Percentiles rank a stretch among this genome's conserved stretches.
Conservation (phyloP, 2,888 invertebrate genomes). For the Amphimallon solstitiale region DNA sequence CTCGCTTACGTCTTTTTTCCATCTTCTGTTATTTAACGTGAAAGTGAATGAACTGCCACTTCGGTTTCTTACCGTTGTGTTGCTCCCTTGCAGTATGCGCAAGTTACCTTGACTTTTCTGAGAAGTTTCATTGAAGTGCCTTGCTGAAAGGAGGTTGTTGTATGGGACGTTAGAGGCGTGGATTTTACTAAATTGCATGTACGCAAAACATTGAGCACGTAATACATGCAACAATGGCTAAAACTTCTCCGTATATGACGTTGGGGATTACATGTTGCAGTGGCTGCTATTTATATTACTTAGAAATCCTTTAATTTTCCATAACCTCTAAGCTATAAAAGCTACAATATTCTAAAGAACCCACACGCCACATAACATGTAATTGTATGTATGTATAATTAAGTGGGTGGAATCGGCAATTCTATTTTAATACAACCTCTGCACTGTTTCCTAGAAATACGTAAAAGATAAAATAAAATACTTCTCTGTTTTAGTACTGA, state of each 20-base stretch:
- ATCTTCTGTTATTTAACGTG: background rate
- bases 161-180: no score
- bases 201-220: background rate
- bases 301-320: background rate
- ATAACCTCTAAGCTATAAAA: no score
- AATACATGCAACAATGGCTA: background rate
- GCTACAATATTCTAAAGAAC: no score
- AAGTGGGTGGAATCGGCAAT: no score
- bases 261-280: background rate
- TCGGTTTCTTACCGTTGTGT: background rate
- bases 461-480: no score
- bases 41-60: slow-evolving; percentile 3
- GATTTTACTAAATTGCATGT: background rate
- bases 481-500: no score
- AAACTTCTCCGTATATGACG: background rate
- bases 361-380: no score
- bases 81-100: no score
- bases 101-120: background rate
- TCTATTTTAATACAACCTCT: no score
- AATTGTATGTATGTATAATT: no score
- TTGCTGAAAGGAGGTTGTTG: no score
- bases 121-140: background rate
- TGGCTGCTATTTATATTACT: background rate
- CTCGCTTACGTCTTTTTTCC: background rate
- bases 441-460: no score